phyloP scores from a whole-genome alignment of 2,888 invertebrate species.

The Rambutsinella grinnellia region DNA sequence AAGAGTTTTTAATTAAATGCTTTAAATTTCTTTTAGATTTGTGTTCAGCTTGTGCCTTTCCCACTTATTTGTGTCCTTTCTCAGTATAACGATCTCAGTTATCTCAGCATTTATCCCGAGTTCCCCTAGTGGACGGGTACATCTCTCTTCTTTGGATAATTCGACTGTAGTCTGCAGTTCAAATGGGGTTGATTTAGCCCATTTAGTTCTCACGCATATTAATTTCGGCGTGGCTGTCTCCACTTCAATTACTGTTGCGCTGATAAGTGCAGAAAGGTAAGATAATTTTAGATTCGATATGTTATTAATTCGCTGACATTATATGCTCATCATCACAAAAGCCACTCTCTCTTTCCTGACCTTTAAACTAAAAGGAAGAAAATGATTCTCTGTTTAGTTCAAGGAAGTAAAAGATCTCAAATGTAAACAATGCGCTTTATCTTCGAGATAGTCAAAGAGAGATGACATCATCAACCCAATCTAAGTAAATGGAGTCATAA shows the following conservation, averaged over 20 bases:
- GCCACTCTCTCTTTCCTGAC: no score
- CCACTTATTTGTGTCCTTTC: slow-evolving; percentile 60
- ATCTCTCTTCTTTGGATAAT: neutral
- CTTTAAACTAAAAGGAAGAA: no score
- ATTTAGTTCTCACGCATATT: slow-evolving; percentile 57
- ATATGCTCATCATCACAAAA: no score
- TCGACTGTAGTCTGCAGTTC: slow-evolving; percentile 24
- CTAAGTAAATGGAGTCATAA: no score
- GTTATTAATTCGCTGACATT: no score
- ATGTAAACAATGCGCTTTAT: no score
- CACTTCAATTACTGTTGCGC: slow-evolving; percentile 62
- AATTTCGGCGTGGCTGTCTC: slow-evolving; percentile 62
- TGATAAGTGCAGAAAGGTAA: slow-evolving; percentile 65
- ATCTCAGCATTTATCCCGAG: slow-evolving; percentile 39
- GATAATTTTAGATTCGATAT: no score
- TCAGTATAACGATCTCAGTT: slow-evolving; percentile 62
- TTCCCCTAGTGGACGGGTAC: neutral
- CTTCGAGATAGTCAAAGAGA: no score
- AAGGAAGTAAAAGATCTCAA: no score
- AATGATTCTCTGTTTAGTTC: no score
- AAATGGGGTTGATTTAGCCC: slow-evolving; percentile 43
- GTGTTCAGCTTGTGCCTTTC: slow-evolving; percentile 64
- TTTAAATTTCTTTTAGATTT: slow-evolving; percentile 54
- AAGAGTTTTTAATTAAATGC: neutral
- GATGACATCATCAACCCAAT: no score